Percentiles rank a stretch among this genome's conserved stretches.
These are phyloP conservation scores for Platanista minor DNA, from an alignment of 2,113 vertebrate genomes.

Conservation along the genomic window DNA sequence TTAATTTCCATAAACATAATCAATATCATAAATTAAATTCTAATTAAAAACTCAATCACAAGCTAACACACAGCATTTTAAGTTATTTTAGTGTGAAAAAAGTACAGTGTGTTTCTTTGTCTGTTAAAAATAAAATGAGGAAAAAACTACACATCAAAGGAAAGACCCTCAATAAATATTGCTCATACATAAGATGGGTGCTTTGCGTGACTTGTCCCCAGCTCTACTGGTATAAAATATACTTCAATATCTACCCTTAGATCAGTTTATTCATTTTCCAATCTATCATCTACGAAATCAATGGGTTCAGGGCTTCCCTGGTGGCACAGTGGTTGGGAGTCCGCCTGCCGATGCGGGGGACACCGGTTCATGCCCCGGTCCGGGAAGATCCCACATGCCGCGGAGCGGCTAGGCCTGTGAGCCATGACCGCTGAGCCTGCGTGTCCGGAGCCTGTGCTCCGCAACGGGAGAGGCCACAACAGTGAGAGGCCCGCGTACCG, in stretches of 20 bases:
- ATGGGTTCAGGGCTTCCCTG: no score
- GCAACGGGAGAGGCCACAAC: no score
- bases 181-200: rapidly evolving
- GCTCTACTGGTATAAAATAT: background rate
- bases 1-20: constrained; percentile 75
- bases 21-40: constrained; percentile 71
- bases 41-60: constrained; percentile 36
- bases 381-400: no score
- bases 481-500: no score
- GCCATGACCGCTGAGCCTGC: no score
- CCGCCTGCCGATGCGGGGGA: no score
- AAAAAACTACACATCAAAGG: background rate
- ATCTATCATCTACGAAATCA: background rate
- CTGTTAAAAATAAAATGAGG: background rate
- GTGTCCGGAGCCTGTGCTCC: no score
- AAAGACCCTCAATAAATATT: background rate
- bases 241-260: background rate
- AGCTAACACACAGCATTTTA: background rate
- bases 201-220: background rate
- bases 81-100: background rate
- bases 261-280: background rate
- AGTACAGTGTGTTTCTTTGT: background rate
- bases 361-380: no score
- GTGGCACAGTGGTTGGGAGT: no score
- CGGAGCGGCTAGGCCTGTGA: no score